These are phyloP conservation scores for Calliphora vomitoria DNA, from an alignment of 2,888 invertebrate genomes.

Conservation along the genomic window DNA sequence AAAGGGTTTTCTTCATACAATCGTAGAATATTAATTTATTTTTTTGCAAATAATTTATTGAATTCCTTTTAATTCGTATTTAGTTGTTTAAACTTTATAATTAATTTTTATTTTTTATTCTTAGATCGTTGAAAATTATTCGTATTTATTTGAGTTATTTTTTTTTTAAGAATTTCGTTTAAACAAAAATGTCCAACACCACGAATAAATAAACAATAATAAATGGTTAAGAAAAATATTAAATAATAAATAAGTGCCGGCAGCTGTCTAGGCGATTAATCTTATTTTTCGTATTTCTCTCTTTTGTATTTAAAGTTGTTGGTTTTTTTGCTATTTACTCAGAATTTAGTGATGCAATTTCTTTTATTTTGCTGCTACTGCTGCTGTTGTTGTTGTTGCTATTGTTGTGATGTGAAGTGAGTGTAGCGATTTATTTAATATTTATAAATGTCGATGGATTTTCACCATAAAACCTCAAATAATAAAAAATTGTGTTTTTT, in stretches of 20 bases:
- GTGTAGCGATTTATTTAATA: neutral
- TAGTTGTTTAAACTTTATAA: neutral
- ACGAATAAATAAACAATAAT: constrained; percentile 16
- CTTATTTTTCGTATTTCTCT: constrained; percentile 18
- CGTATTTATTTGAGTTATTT: constrained; percentile 49
- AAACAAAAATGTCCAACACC: constrained; percentile 49
- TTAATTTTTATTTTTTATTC: constrained; percentile 9
- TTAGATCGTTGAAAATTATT: constrained; percentile 53
- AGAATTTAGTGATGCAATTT: constrained; percentile 59
- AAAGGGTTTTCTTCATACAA: constrained; percentile 44
- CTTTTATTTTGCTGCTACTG: constrained; percentile 24
- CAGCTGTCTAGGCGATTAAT: constrained; percentile 51
- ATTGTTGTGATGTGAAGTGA: constrained; percentile 6
- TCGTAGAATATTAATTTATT: constrained; percentile 53
- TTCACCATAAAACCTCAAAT: constrained; percentile 36
- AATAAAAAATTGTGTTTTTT: constrained; percentile 5
- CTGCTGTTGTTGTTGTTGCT: constrained; percentile 6
- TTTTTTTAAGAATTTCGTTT: constrained; percentile 41
- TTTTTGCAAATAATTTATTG: constrained; percentile 19
- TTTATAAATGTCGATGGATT: constrained; percentile 18
- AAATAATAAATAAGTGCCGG: constrained; percentile 51
- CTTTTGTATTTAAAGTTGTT: constrained; percentile 8
- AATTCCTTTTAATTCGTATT: constrained; percentile 37
- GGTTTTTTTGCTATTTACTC: constrained; percentile 2
- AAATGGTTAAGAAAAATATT: constrained; percentile 27